These are phyloP conservation scores for Eubucco bourcierii DNA, from an alignment of 2,113 vertebrate species.

Conservation along the genomic window DNA sequence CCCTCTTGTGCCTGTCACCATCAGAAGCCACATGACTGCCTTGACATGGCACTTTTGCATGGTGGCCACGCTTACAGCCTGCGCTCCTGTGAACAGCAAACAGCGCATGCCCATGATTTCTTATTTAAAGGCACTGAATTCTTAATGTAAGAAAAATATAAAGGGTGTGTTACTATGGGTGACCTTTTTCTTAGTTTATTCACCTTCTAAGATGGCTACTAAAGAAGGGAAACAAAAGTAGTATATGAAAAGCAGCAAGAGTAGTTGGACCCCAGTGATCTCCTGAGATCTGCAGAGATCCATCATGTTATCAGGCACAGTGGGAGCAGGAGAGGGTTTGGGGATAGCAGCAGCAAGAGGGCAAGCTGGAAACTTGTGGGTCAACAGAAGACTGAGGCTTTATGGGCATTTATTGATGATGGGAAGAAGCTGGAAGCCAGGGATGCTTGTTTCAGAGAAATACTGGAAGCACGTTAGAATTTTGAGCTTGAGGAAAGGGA, in stretches of 20 bases:
- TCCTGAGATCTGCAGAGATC: background rate
- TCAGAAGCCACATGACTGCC: background rate
- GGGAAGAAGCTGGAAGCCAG: background rate
- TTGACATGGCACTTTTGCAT: background rate
- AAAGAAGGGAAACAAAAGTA: background rate
- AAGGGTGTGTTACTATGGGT: background rate
- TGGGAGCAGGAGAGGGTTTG: background rate
- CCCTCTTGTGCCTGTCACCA: background rate
- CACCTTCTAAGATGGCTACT: background rate
- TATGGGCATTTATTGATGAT: background rate
- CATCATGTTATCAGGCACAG: accelerated
- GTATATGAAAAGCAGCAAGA: background rate
- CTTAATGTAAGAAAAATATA: background rate
- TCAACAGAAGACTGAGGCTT: background rate
- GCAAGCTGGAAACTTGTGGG: background rate
- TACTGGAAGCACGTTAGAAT: background rate
- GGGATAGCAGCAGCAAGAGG: background rate
- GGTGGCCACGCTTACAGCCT: accelerated
- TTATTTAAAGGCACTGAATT: background rate
- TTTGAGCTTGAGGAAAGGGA: background rate
- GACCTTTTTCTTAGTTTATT: background rate
- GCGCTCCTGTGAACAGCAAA: background rate
- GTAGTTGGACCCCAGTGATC: background rate
- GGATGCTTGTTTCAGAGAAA: background rate
- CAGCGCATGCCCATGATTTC: background rate